These are phyloP conservation scores for Megalonaias nervosa DNA, from an alignment of 1,140 invertebrate species.

Conservation along the genomic window DNA sequence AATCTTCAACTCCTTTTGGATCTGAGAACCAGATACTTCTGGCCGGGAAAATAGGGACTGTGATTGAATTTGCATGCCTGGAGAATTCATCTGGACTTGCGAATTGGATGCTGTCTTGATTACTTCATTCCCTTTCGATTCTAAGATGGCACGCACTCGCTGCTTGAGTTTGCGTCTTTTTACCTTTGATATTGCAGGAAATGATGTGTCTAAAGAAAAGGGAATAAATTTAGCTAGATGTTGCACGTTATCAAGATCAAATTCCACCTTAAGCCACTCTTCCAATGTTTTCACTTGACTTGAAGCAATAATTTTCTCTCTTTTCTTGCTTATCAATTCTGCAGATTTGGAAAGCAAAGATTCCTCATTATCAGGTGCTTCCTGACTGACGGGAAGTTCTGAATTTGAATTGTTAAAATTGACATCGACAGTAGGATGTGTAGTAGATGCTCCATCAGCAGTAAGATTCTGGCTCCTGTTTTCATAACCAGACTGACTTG, in stretches of 20 bases:
- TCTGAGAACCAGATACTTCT: too few relatives aligned
- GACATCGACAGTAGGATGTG: too few relatives aligned
- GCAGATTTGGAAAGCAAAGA: constrained; percentile 23
- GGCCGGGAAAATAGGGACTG: too few relatives aligned
- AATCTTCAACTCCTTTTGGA: too few relatives aligned
- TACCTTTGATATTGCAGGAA: constrained; percentile 22
- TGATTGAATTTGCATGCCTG: too few relatives aligned
- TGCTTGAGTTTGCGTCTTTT: constrained; percentile 20
- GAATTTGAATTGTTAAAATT: too few relatives aligned
- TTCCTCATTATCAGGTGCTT: constrained; percentile 2
- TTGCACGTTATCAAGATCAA: constrained; percentile 27
- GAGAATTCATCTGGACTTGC: too few relatives aligned
- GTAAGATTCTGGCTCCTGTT: too few relatives aligned
- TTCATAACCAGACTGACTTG: too few relatives aligned
- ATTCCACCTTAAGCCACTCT: constrained; percentile 34
- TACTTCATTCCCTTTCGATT: constrained; percentile 11
- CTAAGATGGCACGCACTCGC: constrained; percentile 26
- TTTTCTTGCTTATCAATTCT: constrained; percentile 25
- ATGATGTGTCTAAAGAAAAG: constrained; percentile 22
- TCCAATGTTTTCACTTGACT: constrained; percentile 32
- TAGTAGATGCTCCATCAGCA: too few relatives aligned
- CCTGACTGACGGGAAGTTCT: too few relatives aligned
- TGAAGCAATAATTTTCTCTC: constrained; percentile 16
- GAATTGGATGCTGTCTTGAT: neutral
- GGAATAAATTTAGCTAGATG: constrained; percentile 30